These are phyloP conservation scores for Encarsia formosa DNA, from an alignment of 2,888 invertebrate genomes.

Conservation along the genomic window DNA sequence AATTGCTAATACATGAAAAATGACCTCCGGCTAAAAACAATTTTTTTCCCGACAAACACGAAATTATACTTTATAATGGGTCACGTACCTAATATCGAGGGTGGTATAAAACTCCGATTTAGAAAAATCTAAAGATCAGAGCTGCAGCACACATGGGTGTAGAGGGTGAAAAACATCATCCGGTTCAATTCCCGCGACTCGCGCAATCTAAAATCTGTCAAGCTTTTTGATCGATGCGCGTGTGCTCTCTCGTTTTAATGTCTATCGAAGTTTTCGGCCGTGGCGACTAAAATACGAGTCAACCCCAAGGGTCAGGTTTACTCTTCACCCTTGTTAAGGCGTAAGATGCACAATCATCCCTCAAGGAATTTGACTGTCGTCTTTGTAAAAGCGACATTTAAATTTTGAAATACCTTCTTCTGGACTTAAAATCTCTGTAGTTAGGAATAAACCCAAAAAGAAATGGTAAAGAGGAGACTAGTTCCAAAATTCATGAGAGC, in stretches of 20 bases:
- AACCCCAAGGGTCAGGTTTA: slow-evolving; percentile 6
- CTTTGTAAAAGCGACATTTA: slow-evolving; percentile 37
- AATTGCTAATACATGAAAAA: slow-evolving; percentile 20
- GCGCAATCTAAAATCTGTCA: slow-evolving; percentile 51
- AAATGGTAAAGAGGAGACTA: no score
- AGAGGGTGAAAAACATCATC: slow-evolving; percentile 18
- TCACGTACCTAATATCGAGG: neutral
- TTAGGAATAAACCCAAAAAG: no score
- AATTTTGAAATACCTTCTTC: no score
- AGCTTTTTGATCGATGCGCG: slow-evolving; percentile 47
- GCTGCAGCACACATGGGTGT: neutral
- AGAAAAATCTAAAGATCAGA: slow-evolving; percentile 7
- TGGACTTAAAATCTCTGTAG: no score
- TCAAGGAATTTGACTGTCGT: slow-evolving; percentile 46
- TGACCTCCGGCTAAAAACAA: slow-evolving; percentile 5
- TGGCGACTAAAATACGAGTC: slow-evolving; percentile 12
- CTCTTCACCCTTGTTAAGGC: slow-evolving; percentile 3
- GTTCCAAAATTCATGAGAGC: no score
- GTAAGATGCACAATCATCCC: slow-evolving; percentile 35
- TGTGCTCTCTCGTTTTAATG: slow-evolving; percentile 9
- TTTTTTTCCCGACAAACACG: neutral
- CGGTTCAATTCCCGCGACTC: no score
- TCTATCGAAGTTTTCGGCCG: slow-evolving; percentile 4
- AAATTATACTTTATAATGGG: slow-evolving; percentile 25
- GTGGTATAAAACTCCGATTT: slow-evolving; percentile 12